Conservation (phyloP, 2,113 vertebrate species). For the Cercopithecus mona region DNA sequence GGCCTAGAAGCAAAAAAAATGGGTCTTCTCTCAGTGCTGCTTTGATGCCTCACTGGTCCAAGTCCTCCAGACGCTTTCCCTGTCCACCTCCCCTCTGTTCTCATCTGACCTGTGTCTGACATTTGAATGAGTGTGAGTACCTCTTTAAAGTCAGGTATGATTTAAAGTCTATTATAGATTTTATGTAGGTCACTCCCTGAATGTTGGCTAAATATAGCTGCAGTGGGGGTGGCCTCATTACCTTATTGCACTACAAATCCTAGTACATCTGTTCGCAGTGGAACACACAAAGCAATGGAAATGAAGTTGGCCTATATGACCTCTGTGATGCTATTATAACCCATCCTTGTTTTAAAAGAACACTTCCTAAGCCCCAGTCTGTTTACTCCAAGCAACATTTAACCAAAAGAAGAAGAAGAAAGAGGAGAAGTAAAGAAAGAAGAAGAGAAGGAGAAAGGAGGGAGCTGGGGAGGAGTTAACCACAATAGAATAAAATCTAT, state of each 20-base stretch:
- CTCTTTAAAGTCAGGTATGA: slow-evolving; percentile 61
- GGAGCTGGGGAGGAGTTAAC: neutral
- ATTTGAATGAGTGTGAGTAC: neutral
- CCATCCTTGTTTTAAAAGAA: slow-evolving; percentile 53
- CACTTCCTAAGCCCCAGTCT: slow-evolving; percentile 17
- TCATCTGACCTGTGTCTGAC: neutral
- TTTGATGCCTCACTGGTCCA: neutral
- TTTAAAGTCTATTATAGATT: slow-evolving; percentile 61
- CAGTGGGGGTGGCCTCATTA: slow-evolving; percentile 57
- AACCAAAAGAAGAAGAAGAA: slow-evolving; percentile 40
- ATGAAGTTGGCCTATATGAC: neutral
- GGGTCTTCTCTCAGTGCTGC: neutral
- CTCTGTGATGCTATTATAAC: slow-evolving; percentile 23
- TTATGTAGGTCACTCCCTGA: slow-evolving; percentile 70
- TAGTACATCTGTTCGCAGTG: slow-evolving; percentile 39
- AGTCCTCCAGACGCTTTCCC: neutral
- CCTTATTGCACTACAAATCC: slow-evolving; percentile 22
- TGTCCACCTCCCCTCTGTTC: neutral
- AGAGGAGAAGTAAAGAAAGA: slow-evolving; percentile 25
- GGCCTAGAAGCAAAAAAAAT: neutral
- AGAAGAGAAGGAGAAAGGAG: slow-evolving; percentile 40
- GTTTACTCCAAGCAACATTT: slow-evolving; percentile 64
- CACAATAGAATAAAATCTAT: neutral
- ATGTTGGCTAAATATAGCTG: slow-evolving; percentile 66
- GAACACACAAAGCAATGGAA: neutral